Evolutionary conservation across 2,113 vertebrate genomes (phyloP), one percentile per base, ranked within the genome.

Genomic region (Euleptes europaea): DNA sequence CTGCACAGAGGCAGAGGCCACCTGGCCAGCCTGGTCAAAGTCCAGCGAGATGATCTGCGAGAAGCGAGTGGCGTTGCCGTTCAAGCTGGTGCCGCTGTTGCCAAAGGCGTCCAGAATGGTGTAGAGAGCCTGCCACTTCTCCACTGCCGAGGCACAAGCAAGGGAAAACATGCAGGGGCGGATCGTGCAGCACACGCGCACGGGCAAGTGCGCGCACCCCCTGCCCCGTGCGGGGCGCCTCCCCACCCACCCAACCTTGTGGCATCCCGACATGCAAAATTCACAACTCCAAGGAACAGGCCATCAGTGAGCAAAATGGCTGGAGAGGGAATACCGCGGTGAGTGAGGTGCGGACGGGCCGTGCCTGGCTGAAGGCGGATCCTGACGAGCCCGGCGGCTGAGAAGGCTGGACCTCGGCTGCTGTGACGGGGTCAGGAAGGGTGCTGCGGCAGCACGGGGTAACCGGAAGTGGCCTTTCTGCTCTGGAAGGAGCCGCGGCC

Each of bases 81-180:
- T 99, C 97, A 98, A 97, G 89, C 97, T 77, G 0, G 98, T 99
- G 88, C 97, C 92, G 92, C 97, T 97, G 94, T 99, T 98, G 65
- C 99, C 99, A 88, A 99, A 99, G 84, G 98, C 98, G 93, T 99
- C 99, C 94, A 99, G 95, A 94, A 99, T 93, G 83, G 98, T 99
- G 95, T 97, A 97, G 42, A 99, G 97, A 0, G 98, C 99, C 95
- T 99, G 98, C 98, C 98, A 99, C 92, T 99, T 99, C 95, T 99
- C 98, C 23, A 90, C 99, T 99, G 95, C 7, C 28, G 92, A 93
- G 84, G 93, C 5, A 95, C 65, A 90, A 81, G 82, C 26, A 2
- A 84, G 23, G 82, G 26, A 10, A 89, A 35, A 76, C 77, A 23
- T 89, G 90, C 91, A 84, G 38, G 82, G 26, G 8, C 5, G 28